phyloP scores from a whole-genome alignment of 2,797 vertebrate genomes.

The Tokudaia tokunoshimensis region DNA sequence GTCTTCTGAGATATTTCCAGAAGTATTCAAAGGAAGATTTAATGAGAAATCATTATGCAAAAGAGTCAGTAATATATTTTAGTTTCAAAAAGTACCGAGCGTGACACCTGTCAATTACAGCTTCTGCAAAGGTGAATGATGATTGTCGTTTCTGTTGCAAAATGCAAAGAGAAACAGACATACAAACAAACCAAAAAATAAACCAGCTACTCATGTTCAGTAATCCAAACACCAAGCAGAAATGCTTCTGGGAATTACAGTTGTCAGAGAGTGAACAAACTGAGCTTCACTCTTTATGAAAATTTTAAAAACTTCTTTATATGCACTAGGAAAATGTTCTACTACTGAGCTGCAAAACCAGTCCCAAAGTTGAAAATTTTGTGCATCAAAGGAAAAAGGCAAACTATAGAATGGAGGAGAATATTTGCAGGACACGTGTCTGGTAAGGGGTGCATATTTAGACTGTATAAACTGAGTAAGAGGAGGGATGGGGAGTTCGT shows the following conservation, averaged over 20 bases:
- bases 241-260: not conserved
- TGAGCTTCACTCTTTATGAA: not conserved
- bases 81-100: conserved; percentile 16
- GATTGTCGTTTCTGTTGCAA: conserved; percentile 22
- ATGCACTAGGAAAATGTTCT: not conserved
- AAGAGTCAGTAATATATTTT: conserved; percentile 39
- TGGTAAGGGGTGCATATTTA: not conserved
- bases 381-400: not conserved
- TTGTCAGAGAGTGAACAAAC: not conserved
- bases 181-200: not conserved
- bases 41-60: not conserved
- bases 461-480: not conserved
- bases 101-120: not conserved
- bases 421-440: not conserved
- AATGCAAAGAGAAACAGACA: not conserved
- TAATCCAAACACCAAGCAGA: conserved; percentile 17
- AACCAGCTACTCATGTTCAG: not conserved
- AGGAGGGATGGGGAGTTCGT: not conserved
- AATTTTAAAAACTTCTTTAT: not conserved
- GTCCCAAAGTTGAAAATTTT: not conserved
- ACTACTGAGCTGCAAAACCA: not conserved
- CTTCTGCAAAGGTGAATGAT: not conserved
- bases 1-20: conserved; percentile 31
- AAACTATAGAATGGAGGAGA: not conserved
- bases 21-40: conserved; percentile 45